phyloP scores from a whole-genome alignment of 2,113 vertebrate genomes.

The Sorex fumeus region DNA sequence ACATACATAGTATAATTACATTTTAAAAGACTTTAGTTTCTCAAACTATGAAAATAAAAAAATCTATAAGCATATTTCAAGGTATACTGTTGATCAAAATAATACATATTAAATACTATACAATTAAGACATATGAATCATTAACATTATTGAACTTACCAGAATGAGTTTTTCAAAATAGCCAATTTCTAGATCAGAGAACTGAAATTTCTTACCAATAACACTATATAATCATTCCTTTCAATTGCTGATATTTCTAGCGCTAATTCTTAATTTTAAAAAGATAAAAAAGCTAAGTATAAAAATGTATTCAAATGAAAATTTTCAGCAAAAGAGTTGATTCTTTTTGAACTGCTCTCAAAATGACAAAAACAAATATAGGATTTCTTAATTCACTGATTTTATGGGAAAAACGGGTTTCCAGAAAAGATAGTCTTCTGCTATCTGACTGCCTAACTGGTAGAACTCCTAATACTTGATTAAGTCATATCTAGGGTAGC shows the following conservation, averaged over 20 bases:
- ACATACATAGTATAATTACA: constrained; percentile 11
- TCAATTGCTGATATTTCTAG: constrained; percentile 79
- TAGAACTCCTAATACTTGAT: constrained; percentile 83
- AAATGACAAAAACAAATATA: constrained; percentile 87
- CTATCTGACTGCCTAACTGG: constrained; percentile 66
- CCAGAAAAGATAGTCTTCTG: constrained; percentile 81
- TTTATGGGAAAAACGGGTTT: constrained; percentile 71
- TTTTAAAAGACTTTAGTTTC: constrained; percentile 27
- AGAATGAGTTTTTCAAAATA: constrained; percentile 42
- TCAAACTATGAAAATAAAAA: constrained; percentile 61
- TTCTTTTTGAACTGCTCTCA: constrained; percentile 87
- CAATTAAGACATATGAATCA: constrained; percentile 52
- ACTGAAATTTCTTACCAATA: constrained; percentile 85
- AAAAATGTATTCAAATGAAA: constrained; percentile 63
- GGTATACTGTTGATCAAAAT: constrained; percentile 29
- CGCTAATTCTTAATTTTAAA: constrained; percentile 42
- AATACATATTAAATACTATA: constrained; percentile 50
- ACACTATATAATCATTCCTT: constrained; percentile 81
- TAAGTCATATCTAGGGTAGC: constrained; percentile 74
- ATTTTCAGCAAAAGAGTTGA: constrained; percentile 72
- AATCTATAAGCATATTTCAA: constrained; percentile 53
- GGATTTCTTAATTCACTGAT: constrained; percentile 79
- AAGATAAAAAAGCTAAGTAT: constrained; percentile 78
- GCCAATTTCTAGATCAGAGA: constrained; percentile 62
- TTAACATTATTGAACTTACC: constrained; percentile 45